Conservation (phyloP, 2,797 vertebrate genomes). For the Brachymystax lenok region DNA sequence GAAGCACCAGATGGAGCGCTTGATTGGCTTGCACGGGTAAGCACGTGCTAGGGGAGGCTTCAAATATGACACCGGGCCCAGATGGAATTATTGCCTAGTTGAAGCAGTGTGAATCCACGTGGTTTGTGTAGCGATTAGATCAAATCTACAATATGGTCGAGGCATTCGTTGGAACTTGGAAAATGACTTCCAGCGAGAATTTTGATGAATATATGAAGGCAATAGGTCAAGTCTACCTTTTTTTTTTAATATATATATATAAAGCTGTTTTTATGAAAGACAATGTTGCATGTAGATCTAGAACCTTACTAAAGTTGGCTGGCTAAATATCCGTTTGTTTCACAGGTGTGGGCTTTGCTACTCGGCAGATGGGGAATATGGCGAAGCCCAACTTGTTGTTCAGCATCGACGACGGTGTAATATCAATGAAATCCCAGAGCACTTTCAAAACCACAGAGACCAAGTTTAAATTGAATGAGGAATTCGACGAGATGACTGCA, state of each 20-base stretch:
- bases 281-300: not conserved
- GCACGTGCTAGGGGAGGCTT: constrained; percentile 42
- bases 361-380: constrained; percentile 70
- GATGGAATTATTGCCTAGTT: not conserved
- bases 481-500: constrained; percentile 79
- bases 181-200: constrained; percentile 83
- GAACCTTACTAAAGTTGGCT: not conserved
- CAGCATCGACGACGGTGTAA: constrained; percentile 51
- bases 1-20: constrained; percentile 28
- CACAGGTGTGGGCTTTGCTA: constrained; percentile 74
- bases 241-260: too few relatives aligned
- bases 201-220: constrained; percentile 94
- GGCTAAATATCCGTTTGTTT: constrained; percentile 16
- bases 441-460: constrained; percentile 73
- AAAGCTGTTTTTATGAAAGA: not conserved
- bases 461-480: constrained; percentile 74
- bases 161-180: constrained; percentile 87
- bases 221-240: constrained; percentile 75
- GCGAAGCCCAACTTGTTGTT: constrained; percentile 71
- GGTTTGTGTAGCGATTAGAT: not conserved
- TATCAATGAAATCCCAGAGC: constrained; percentile 70
- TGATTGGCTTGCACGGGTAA: constrained; percentile 57
- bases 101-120: not conserved
- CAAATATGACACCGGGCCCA: constrained; percentile 25
- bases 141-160: constrained; percentile 74